Conservation (phyloP, 2,888 invertebrate species). For the Coenonympha arcania region DNA sequence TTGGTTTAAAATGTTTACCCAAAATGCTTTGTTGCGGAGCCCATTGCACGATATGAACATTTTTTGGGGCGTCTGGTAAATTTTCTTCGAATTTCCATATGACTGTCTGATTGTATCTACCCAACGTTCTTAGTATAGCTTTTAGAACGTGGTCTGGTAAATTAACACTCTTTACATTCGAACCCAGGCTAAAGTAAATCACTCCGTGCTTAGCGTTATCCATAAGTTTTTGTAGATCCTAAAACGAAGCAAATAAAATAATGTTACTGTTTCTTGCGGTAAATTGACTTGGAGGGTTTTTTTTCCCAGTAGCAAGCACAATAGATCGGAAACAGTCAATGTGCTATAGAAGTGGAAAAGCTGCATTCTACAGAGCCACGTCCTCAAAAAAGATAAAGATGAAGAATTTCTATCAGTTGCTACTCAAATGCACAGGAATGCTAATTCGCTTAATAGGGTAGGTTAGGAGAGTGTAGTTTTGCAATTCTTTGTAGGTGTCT, state of each 20-base stretch:
- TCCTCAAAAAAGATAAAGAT: too few species aligned
- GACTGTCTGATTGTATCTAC: conserved; percentile 47
- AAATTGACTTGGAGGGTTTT: too few species aligned
- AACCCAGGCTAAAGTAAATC: conserved; percentile 57
- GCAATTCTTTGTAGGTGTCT: too few species aligned
- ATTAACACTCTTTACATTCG: conserved; percentile 40
- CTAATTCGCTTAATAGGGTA: too few species aligned
- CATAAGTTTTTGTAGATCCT: conserved; percentile 45
- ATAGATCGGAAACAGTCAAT: too few species aligned
- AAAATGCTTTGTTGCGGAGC: conserved; percentile 46
- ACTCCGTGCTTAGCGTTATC: conserved; percentile 47
- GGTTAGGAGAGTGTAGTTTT: too few species aligned
- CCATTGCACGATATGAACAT: conserved; percentile 50
- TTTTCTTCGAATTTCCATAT: conserved; percentile 55
- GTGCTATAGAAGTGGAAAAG: too few species aligned
- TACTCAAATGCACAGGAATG: too few species aligned
- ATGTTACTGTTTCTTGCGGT: too few species aligned
- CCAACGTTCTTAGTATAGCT: conserved; percentile 42
- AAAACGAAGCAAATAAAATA: conserved; percentile 9
- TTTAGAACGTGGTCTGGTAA: conserved; percentile 37
- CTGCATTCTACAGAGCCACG: too few species aligned
- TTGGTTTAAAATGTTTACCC: conserved; percentile 33
- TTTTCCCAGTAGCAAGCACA: too few species aligned
- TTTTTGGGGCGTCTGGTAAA: conserved; percentile 38
- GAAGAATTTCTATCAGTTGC: too few species aligned